Conservation (phyloP, 2,113 vertebrate genomes). For the Bujurquina vittata region DNA sequence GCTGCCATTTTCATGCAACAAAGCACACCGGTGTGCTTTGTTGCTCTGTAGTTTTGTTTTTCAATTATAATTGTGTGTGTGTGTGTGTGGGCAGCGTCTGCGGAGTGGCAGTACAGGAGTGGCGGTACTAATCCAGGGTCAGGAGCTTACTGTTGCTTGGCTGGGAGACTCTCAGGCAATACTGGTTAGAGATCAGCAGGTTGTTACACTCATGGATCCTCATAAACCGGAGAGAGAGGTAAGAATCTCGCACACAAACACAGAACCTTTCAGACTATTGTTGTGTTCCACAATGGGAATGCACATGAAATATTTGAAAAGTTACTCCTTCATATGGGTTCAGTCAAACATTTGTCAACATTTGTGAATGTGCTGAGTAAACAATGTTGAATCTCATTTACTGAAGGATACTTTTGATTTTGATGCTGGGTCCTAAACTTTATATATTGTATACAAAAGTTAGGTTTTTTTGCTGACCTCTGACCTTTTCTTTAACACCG, state of each 20-base stretch:
- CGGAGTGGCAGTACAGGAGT: constrained; percentile 93
- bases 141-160: constrained; percentile 88
- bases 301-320: background rate
- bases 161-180: constrained; percentile 93
- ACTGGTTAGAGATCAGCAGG: constrained; percentile 85
- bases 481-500: too few relatives aligned
- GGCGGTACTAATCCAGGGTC: constrained; percentile 82
- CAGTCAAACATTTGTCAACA: background rate
- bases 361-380: too few relatives aligned
- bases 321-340: background rate
- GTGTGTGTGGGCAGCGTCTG: constrained; percentile 81
- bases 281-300: background rate
- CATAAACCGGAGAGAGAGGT: constrained; percentile 96
- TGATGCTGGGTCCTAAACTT: too few relatives aligned
- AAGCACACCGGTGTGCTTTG: background rate
- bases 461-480: too few relatives aligned
- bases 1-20: background rate
- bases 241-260: background rate
- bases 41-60: background rate
- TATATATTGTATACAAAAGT: too few relatives aligned
- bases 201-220: constrained; percentile 90
- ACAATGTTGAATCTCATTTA: too few relatives aligned
- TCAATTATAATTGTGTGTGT: constrained; percentile 3
- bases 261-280: background rate
- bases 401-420: too few relatives aligned